Evolutionary conservation across 2,888 invertebrate species (phyloP).

Genomic region (Drosophila leonis): DNA sequence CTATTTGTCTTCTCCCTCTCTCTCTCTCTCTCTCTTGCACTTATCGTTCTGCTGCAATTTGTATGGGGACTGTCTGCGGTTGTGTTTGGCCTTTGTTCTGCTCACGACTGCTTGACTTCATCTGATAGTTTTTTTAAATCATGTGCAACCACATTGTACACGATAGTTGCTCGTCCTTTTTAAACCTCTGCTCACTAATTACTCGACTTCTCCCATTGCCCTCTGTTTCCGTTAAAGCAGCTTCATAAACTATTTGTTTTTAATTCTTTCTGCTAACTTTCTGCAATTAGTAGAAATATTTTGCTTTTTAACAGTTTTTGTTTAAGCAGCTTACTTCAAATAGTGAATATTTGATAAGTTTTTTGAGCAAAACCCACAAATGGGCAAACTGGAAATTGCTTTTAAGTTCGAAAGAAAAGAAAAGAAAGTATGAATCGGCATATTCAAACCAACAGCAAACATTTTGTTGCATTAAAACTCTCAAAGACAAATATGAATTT

Average conservation of each 20-base stretch:
- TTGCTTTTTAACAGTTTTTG: not conserved
- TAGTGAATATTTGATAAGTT: not conserved
- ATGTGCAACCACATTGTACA: conserved; percentile 22
- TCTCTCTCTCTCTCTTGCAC: not conserved
- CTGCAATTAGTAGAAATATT: conserved; percentile 21
- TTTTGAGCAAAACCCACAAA: not conserved
- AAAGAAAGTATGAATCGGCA: not conserved
- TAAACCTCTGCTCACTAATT: conserved; percentile 20
- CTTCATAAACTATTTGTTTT: not conserved
- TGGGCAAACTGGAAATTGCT: not conserved
- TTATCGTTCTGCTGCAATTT: conserved; percentile 38
- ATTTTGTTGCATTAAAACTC: not conserved
- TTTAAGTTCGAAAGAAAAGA: no score
- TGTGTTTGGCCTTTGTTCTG: conserved; percentile 28
- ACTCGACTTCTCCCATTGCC: conserved; percentile 1
- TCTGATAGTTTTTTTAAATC: conserved; percentile 62
- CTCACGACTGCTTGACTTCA: conserved; percentile 55
- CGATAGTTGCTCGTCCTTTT: conserved; percentile 6
- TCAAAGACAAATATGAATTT: not conserved
- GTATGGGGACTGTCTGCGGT: conserved; percentile 13
- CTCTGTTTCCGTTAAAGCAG: not conserved
- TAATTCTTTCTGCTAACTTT: conserved; percentile 7
- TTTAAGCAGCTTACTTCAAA: not conserved
- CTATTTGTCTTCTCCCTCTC: not conserved
- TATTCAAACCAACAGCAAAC: not conserved